A percentile compares a stretch with the other conserved stretches of the same genome.
phyloP scores from a whole-genome alignment of 2,888 invertebrate species.

The Scaeva pyrastri region DNA sequence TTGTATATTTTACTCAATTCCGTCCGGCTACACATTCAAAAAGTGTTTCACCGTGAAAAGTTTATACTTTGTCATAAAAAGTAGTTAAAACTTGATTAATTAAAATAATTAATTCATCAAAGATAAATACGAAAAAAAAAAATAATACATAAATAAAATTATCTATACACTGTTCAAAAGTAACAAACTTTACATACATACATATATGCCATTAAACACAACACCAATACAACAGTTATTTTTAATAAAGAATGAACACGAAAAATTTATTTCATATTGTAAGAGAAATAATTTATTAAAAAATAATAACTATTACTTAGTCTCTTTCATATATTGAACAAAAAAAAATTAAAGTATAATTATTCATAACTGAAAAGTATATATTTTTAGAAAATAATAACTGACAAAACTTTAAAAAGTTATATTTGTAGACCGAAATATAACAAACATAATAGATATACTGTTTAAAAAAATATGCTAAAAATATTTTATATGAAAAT shows the following conservation, averaged over 20 bases:
- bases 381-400: slow-evolving; percentile 55
- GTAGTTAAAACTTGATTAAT: slow-evolving; percentile 15
- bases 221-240: slow-evolving; percentile 58
- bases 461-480: slow-evolving; percentile 44
- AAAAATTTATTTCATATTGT: slow-evolving; percentile 24
- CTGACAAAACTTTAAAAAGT: slow-evolving; percentile 41
- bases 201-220: slow-evolving; percentile 33
- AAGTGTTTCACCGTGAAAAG: slow-evolving; percentile 50
- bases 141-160: slow-evolving; percentile 38
- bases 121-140: slow-evolving; percentile 50
- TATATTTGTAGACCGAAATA: slow-evolving; percentile 49
- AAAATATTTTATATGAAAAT: slow-evolving; percentile 71
- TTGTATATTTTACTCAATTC: slow-evolving; percentile 74
- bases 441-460: slow-evolving; percentile 20
- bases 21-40: slow-evolving; percentile 70
- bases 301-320: slow-evolving; percentile 11
- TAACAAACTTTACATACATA: slow-evolving; percentile 43
- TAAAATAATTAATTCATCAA: slow-evolving; percentile 29
- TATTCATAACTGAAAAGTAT: slow-evolving; percentile 43
- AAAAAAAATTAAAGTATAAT: slow-evolving; percentile 24
- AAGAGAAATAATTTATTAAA: slow-evolving; percentile 21
- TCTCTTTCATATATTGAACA: slow-evolving; percentile 8
- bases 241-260: slow-evolving; percentile 40
- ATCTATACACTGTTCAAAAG: slow-evolving; percentile 44
- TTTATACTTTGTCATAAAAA: slow-evolving; percentile 57